A percentile compares a stretch with the other conserved stretches of the same genome.
phyloP scores from a whole-genome alignment of 2,797 vertebrate species.

The Ara ararauna region DNA sequence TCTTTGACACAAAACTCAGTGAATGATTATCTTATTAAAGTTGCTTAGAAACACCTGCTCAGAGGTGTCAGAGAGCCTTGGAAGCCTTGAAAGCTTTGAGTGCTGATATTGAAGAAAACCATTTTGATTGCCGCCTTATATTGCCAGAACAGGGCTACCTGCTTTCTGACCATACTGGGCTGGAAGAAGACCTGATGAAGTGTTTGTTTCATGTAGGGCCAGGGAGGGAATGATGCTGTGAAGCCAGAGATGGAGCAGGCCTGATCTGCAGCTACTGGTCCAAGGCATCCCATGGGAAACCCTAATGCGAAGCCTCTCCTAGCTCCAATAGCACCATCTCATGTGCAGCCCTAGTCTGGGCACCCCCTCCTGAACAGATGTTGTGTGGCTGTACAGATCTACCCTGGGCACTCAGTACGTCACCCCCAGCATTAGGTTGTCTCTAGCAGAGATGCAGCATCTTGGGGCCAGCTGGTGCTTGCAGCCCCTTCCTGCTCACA shows the following conservation, averaged over 20 bases:
- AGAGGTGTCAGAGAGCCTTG: neutral
- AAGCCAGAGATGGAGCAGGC: neutral
- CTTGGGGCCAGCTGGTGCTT: neutral
- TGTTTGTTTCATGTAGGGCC: accelerated
- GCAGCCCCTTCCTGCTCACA: neutral
- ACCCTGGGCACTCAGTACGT: accelerated
- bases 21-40: neutral
- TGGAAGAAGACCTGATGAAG: neutral
- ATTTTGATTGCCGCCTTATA: neutral
- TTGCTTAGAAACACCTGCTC: neutral
- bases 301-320: neutral
- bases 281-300: neutral
- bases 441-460: accelerated
- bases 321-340: neutral
- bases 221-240: neutral
- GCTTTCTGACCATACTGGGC: neutral
- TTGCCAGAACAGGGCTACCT: neutral
- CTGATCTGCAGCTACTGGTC: accelerated
- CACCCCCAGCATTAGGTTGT: neutral
- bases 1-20: neutral
- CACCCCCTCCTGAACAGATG: neutral
- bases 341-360: neutral
- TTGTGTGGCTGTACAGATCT: neutral
- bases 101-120: neutral
- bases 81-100: conserved; percentile 1